These are phyloP conservation scores for Caenorhabditis sp. DNA, from an alignment of 2,888 invertebrate genomes.

Conservation along the genomic window DNA sequence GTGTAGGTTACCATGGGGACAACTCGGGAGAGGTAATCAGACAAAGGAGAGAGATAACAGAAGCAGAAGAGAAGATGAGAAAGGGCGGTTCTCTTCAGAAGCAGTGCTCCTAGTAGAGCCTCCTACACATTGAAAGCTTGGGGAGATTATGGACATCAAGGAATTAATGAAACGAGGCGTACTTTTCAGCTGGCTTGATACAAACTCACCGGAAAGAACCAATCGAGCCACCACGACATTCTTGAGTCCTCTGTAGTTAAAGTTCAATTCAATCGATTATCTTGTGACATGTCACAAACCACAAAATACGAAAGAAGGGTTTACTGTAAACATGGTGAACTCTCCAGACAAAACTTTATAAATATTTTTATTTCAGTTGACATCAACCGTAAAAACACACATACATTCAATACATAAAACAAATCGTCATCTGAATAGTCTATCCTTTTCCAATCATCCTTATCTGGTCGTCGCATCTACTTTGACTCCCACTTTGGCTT, in stretches of 20 bases:
- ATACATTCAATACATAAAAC: conserved; percentile 17
- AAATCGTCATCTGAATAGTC: neutral
- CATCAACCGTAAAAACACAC: conserved; percentile 21
- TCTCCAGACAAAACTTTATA: neutral
- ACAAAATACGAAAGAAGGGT: conserved; percentile 8
- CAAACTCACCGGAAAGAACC: conserved; percentile 49
- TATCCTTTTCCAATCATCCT: neutral
- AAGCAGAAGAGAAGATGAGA: conserved; percentile 4
- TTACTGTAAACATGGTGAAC: neutral
- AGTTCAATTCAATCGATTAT: neutral
- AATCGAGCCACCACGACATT: conserved; percentile 30
- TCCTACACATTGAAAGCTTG: too few species aligned
- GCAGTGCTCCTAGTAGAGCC: too few species aligned
- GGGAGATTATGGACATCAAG: neutral
- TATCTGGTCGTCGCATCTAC: conserved; percentile 34
- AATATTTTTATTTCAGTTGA: conserved; percentile 14
- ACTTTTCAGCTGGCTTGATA: neutral
- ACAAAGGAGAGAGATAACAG: conserved; percentile 1
- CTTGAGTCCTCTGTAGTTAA: conserved; percentile 16
- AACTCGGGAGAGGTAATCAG: conserved; percentile 30
- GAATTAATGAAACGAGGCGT: neutral
- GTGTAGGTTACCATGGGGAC: conserved; percentile 48
- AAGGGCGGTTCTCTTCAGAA: neutral
- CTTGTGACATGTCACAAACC: conserved; percentile 19
- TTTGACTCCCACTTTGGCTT: conserved; percentile 89